These are phyloP conservation scores for Choristoneura rosaceana DNA, from an alignment of 2,888 invertebrate species.

Conservation along the genomic window DNA sequence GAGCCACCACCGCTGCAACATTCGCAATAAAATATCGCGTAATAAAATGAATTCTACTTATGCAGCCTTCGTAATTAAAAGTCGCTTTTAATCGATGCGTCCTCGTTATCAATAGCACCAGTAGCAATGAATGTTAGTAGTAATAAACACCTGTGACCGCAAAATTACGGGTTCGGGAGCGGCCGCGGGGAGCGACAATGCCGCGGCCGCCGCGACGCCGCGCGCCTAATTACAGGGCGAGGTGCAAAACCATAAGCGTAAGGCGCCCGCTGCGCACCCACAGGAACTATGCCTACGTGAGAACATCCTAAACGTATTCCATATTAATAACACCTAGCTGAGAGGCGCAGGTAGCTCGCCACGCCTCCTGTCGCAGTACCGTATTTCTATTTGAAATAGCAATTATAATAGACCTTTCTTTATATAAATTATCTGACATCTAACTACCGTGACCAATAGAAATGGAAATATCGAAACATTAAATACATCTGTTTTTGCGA, in stretches of 20 bases:
- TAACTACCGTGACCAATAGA: conserved; percentile 29
- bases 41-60: conserved; percentile 34
- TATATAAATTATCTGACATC: conserved; percentile 35
- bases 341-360: conserved; percentile 16
- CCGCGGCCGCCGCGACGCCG: conserved; percentile 59
- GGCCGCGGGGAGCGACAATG: conserved; percentile 62
- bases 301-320: conserved; percentile 47
- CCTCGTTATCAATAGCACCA: conserved; percentile 31
- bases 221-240: conserved; percentile 82
- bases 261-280: conserved; percentile 31
- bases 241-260: conserved; percentile 56
- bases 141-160: conserved; percentile 78
- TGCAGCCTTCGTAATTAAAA: conserved; percentile 41
- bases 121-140: conserved; percentile 46
- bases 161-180: conserved; percentile 74
- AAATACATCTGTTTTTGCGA: conserved; percentile 26
- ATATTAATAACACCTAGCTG: conserved; percentile 44
- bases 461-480: conserved; percentile 11
- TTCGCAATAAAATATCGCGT: conserved; percentile 34
- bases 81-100: conserved; percentile 30
- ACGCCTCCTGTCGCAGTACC: conserved; percentile 25
- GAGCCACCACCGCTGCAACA: conserved; percentile 43
- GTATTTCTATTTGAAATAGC: conserved; percentile 33
- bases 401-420: conserved; percentile 30
- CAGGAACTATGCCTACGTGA: conserved; percentile 45